Evolutionary conservation across 2,113 vertebrate genomes (phyloP), one percentile per base, ranked within the genome.

Genomic region (Calidris pygmaea): DNA sequence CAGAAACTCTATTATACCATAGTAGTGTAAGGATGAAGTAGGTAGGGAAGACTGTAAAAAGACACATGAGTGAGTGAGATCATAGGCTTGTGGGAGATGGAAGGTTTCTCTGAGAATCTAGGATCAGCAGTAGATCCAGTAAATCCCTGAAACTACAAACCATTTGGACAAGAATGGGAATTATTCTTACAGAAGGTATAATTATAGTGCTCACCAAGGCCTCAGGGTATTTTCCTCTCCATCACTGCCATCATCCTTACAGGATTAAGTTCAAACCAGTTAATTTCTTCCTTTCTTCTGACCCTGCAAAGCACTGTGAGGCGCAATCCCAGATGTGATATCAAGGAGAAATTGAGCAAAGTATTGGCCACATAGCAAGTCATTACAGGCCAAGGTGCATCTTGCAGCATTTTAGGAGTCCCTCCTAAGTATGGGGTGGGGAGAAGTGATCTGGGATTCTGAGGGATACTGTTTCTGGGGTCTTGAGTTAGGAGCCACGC

Each of bases 131-230:
- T 13, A 92, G 88, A 95, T 92, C 79, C 80, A 67, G 70, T 60
- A 95, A 97, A 97, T 95, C 92, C 88, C 62, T 32, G 4, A 58
- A 89, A 94, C 56, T 58, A 68, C 80, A 89, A 94, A 92, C 73
- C 60, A 48, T 88, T 81, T 86, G 90, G 85, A 74, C 52, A 75
- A 88, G 79, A 77, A 74, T 92, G 76, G 76, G 68, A 79, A 58
- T 93, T 89, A 72, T 84, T 92, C 68, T 87, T 68, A 56, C 10
- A 53, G 90, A 75, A 89, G 27, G 56, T 43, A 13, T 93, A 92
- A 81, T 88, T 89, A 58, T 2, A 88, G 68, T 16, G 41, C 72
- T 95, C 35, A 52, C 43, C 50, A 85, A 67, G 58, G 45, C 93
- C 87, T 90, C 21, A 3, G 78, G 72, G 59, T 95, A 48, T 96